A percentile compares a stretch with the other conserved stretches of the same genome.
Evolutionary conservation across 2,888 invertebrate species (phyloP).

Genomic region (Strigamia maritima): DNA sequence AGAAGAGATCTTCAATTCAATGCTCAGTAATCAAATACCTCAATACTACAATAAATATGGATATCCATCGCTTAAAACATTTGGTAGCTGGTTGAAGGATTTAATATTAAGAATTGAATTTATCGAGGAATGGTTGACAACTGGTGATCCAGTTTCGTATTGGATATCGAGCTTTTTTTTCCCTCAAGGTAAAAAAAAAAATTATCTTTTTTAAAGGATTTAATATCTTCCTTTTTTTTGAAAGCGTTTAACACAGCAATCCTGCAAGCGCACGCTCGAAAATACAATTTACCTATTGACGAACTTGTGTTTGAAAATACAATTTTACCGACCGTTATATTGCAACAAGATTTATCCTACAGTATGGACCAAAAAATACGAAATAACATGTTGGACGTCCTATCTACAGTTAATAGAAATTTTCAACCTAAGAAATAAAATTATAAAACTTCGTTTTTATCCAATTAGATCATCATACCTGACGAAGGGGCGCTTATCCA

Average conservation of each 20-base stretch:
- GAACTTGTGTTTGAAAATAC: slow-evolving; percentile 54
- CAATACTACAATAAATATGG: slow-evolving; percentile 73
- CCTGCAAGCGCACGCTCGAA: slow-evolving; percentile 49
- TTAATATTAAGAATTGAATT: slow-evolving; percentile 76
- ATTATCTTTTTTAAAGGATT: too few relatives aligned
- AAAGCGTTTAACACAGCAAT: slow-evolving; percentile 52
- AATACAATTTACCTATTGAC: slow-evolving; percentile 51
- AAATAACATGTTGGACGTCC: neutral
- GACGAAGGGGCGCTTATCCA: slow-evolving; percentile 53
- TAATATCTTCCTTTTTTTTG: slow-evolving; percentile 50
- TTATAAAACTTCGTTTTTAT: too few relatives aligned
- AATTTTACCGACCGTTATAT: slow-evolving; percentile 63
- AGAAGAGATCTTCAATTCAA: slow-evolving; percentile 75
- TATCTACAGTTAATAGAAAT: slow-evolving; percentile 41
- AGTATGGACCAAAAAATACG: slow-evolving; percentile 58
- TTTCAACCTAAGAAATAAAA: too few relatives aligned
- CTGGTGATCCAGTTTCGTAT: slow-evolving; percentile 51
- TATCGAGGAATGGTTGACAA: slow-evolving; percentile 56
- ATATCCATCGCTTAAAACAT: slow-evolving; percentile 80
- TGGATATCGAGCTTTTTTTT: slow-evolving; percentile 55
- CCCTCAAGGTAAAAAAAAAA: slow-evolving; percentile 51
- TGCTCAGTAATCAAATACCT: slow-evolving; percentile 79
- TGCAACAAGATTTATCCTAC: slow-evolving; percentile 61
- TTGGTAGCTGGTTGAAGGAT: slow-evolving; percentile 84
- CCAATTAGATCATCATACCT: slow-evolving; percentile 44